These are phyloP conservation scores for Parnassius orleans DNA, from an alignment of 2,888 invertebrate genomes.

Conservation along the genomic window DNA sequence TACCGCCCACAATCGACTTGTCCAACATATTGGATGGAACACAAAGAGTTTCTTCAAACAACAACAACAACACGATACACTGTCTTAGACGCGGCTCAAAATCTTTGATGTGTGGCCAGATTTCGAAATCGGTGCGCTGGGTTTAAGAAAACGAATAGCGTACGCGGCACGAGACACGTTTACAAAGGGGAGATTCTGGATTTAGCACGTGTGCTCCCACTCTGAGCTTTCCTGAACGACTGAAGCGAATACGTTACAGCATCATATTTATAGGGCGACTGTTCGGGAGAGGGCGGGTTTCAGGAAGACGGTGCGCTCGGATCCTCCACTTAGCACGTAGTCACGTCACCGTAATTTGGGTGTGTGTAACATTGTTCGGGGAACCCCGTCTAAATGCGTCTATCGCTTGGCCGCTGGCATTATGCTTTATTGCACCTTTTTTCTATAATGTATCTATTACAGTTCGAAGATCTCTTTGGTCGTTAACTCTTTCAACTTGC, in stretches of 20 bases:
- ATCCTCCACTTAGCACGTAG: slow-evolving; percentile 66
- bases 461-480: background rate
- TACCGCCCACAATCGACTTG: slow-evolving; percentile 68
- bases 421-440: slow-evolving; percentile 29
- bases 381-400: slow-evolving; percentile 65
- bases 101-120: slow-evolving; percentile 38
- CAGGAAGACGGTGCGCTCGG: slow-evolving; percentile 61
- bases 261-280: slow-evolving; percentile 69
- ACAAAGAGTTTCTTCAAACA: slow-evolving; percentile 42
- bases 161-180: slow-evolving; percentile 62
- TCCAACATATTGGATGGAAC: slow-evolving; percentile 65
- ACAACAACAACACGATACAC: slow-evolving; percentile 36
- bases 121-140: slow-evolving; percentile 42
- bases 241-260: slow-evolving; percentile 65
- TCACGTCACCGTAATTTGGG: slow-evolving; percentile 63
- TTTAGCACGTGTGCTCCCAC: slow-evolving; percentile 65
- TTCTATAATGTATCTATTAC: background rate
- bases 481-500: background rate
- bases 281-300: slow-evolving; percentile 60
- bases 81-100: slow-evolving; percentile 16
- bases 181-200: slow-evolving; percentile 51
- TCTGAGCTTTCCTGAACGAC: slow-evolving; percentile 70
- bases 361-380: slow-evolving; percentile 64
- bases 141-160: slow-evolving; percentile 32
- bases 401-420: slow-evolving; percentile 42